Evolutionary conservation across 2,797 vertebrate species (phyloP).

Genomic region (Etheostoma perlongum): DNA sequence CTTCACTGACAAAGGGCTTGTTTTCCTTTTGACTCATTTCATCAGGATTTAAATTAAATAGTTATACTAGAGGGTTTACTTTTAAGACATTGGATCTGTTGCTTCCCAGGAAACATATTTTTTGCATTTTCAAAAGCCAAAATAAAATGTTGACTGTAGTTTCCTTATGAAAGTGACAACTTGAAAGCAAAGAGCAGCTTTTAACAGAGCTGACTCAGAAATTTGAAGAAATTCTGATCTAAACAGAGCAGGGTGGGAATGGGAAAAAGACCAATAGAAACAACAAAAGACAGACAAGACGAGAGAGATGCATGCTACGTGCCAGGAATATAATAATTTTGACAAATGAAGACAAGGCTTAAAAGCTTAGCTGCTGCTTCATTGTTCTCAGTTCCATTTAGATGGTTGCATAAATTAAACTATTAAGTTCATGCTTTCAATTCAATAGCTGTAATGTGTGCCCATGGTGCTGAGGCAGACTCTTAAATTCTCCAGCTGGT

Average conservation of each 20-base stretch:
- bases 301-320: neutral
- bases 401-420: slow-evolving; percentile 49
- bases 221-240: neutral
- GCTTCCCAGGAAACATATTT: slow-evolving; percentile 4
- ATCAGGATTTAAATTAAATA: slow-evolving; percentile 5
- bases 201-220: neutral
- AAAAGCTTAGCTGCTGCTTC: slow-evolving; percentile 44
- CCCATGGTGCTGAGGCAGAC: neutral
- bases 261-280: slow-evolving; percentile 2
- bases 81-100: neutral
- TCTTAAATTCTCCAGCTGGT: slow-evolving; percentile 10
- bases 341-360: slow-evolving; percentile 48
- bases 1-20: neutral
- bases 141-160: neutral
- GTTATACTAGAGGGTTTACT: neutral
- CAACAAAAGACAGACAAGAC: neutral
- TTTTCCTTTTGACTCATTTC: slow-evolving; percentile 24
- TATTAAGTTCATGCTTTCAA: slow-evolving; percentile 12
- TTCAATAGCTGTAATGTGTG: slow-evolving; percentile 7
- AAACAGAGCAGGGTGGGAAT: neutral
- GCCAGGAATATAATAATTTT: slow-evolving; percentile 32
- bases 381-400: slow-evolving; percentile 32
- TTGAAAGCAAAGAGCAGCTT: slow-evolving; percentile 6
- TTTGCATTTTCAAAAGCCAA: neutral
- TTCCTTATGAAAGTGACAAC: neutral